Conservation (phyloP, 2,888 invertebrate species). For the Aromia moschata region DNA sequence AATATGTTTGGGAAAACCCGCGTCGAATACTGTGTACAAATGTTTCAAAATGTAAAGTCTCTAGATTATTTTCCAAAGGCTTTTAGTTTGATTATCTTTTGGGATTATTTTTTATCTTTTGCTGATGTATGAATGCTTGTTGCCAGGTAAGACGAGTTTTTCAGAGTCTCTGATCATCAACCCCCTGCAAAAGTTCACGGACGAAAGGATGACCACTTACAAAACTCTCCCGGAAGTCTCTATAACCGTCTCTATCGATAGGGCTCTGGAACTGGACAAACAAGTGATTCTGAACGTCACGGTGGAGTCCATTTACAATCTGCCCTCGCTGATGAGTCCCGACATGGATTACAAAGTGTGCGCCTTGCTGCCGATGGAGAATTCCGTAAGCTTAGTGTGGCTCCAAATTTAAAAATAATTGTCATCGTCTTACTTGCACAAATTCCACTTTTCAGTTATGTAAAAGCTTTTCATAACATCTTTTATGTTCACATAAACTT, state of each 20-base stretch:
- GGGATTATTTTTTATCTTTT: too few relatives aligned
- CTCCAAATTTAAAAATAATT: too few relatives aligned
- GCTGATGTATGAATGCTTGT: background rate
- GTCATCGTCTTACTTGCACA: too few relatives aligned
- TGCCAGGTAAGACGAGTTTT: slow-evolving; percentile 40
- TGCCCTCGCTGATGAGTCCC: slow-evolving; percentile 48
- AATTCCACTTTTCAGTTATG: too few relatives aligned
- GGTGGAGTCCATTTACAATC: slow-evolving; percentile 58
- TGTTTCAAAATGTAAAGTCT: too few relatives aligned
- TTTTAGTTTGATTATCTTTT: too few relatives aligned
- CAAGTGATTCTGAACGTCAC: slow-evolving; percentile 53
- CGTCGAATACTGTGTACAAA: too few relatives aligned
- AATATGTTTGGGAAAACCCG: too few relatives aligned
- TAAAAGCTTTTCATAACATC: too few relatives aligned
- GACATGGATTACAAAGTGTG: slow-evolving; percentile 54
- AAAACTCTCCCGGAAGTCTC: slow-evolving; percentile 52
- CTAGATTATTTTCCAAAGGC: too few relatives aligned
- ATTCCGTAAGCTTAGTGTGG: slow-evolving; percentile 37
- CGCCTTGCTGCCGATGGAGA: slow-evolving; percentile 45
- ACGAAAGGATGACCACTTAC: slow-evolving; percentile 49
- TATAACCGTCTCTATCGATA: slow-evolving; percentile 46
- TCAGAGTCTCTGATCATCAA: slow-evolving; percentile 47
- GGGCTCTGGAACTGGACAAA: slow-evolving; percentile 39
- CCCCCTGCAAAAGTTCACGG: slow-evolving; percentile 43
- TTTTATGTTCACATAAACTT: too few relatives aligned